Base-by-base conservation (phyloP, 2,113 vertebrate genomes). In the Panthera tigris region DNA sequence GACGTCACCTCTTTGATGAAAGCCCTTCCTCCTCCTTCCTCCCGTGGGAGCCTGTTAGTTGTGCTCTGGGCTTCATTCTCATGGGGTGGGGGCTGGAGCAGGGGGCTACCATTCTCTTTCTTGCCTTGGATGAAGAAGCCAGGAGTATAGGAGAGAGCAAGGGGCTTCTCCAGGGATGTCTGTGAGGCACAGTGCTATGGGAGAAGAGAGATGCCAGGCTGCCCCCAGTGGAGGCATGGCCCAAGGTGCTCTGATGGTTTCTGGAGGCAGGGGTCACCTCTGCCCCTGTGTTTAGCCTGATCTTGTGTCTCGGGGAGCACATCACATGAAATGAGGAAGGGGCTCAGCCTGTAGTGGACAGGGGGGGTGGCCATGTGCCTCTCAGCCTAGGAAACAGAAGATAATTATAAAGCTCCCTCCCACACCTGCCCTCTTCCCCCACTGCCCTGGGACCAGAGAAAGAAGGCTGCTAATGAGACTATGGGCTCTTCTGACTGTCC, bases 1-100 rank as follows among this genome's bases (percentile, higher is more conserved):
- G 97, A 98, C 97, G 88, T 98, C 95, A 97, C 96, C 84, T 97
- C 96, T 98, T 98, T 97, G 97, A 98, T 98, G 92, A 91, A 79
- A 97, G 76, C 76, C 76, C 84, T 96, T 80, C 82, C 83, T 81
- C 87, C 57, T 68, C 8, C 21, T 19, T 86, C 63, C 76, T 89
- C 81, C 74, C 18, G 0, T 73, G 92, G 94, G 92, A 94, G 95
- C 80, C 91, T 74, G 90, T 95, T 84, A 88, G 84, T 87, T 95
- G 73, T 84, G 87, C 69, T 88, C 86, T 27, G 31, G 41, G 57
- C 89, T 97, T 27, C 13, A 1, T 92, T 85, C 74, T 96, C 57
- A 80, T 69, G 50, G 65, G 57, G 23, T 68, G 31, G 57, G 61
- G 79, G 39, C 45, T 50, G 79, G 41, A 71, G 66, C 18, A 16